Conservation (phyloP, 2,113 vertebrate genomes). For the Semicossyphus pulcher region DNA sequence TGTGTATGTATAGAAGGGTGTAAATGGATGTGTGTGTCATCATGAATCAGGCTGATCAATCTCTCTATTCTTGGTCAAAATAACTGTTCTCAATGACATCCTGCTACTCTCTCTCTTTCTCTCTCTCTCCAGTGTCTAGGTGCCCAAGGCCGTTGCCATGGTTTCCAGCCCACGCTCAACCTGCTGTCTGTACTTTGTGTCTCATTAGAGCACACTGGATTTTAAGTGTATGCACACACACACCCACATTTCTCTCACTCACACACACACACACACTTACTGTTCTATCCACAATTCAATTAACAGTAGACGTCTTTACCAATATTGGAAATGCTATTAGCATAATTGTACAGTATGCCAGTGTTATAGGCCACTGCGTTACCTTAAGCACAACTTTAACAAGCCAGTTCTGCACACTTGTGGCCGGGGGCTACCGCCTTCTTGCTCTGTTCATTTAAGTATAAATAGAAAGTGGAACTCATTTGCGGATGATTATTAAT, state of each 20-base stretch:
- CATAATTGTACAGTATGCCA: slow-evolving; percentile 54
- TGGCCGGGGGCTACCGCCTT: slow-evolving; percentile 49
- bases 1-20: background rate
- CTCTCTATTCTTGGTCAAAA: slow-evolving; percentile 44
- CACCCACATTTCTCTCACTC: background rate
- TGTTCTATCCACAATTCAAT: slow-evolving; percentile 58
- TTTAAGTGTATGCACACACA: slow-evolving; percentile 54
- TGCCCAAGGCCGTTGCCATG: slow-evolving; percentile 73
- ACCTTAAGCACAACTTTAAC: slow-evolving; percentile 59
- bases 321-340: slow-evolving; percentile 58
- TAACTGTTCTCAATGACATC: slow-evolving; percentile 52
- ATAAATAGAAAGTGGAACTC: slow-evolving; percentile 71
- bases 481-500: slow-evolving; percentile 64
- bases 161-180: slow-evolving; percentile 77
- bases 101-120: slow-evolving; percentile 11
- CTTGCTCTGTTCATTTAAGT: slow-evolving; percentile 42
- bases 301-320: slow-evolving; percentile 51
- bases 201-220: slow-evolving; percentile 70
- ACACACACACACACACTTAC: background rate
- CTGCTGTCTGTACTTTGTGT: slow-evolving; percentile 75
- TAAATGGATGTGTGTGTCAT: background rate
- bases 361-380: slow-evolving; percentile 48
- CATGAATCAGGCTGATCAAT: slow-evolving; percentile 18
- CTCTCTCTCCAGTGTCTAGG: slow-evolving; percentile 47
- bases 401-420: slow-evolving; percentile 51